phyloP scores from a whole-genome alignment of 2,113 vertebrate genomes.

The Rhea americana region DNA sequence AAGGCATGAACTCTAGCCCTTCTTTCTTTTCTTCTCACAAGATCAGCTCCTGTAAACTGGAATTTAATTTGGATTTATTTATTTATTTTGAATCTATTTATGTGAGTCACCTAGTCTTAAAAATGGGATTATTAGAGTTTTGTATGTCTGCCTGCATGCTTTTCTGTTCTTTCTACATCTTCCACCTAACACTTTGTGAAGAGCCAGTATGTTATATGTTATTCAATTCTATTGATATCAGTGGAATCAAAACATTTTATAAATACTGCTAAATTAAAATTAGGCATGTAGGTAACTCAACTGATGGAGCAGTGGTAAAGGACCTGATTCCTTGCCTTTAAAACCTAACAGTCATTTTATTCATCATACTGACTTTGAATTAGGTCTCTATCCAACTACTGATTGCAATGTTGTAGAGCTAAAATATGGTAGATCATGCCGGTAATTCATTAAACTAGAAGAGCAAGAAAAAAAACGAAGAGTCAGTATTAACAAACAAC shows the following conservation, averaged over 20 bases:
- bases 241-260: background rate
- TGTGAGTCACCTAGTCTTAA: background rate
- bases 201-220: background rate
- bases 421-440: background rate
- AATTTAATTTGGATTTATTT: background rate
- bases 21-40: background rate
- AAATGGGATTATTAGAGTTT: background rate
- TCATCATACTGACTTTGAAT: background rate
- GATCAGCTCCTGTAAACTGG: background rate
- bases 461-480: background rate
- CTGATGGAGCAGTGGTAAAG: background rate
- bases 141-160: background rate
- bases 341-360: background rate
- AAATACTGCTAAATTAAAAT: background rate
- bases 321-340: background rate
- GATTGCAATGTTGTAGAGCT: background rate
- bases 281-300: background rate
- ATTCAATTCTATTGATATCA: background rate
- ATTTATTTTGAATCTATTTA: background rate
- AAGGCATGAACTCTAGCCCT: background rate
- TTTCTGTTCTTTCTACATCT: background rate
- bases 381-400: background rate
- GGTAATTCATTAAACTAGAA: background rate
- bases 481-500: background rate
- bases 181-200: background rate